Conservation (phyloP, 30 jellyfish, hydroid and myxozoan species). For the Turritopsis dohrnii region DNA sequence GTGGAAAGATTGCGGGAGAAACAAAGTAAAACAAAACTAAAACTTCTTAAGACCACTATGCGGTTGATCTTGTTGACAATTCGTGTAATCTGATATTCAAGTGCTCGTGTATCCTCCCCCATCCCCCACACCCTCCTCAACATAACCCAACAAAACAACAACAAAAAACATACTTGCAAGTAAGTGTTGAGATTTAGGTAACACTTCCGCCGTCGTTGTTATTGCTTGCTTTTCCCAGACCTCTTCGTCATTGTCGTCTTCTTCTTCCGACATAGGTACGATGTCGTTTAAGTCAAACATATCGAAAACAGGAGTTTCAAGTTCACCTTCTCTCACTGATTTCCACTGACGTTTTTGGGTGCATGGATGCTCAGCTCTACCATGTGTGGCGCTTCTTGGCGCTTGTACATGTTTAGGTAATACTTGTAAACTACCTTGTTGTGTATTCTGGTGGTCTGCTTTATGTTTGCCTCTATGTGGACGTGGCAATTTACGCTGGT, state of each 20-base stretch:
- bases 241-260: background rate
- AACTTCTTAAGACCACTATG: too few relatives aligned
- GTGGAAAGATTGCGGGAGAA: too few relatives aligned
- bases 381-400: background rate
- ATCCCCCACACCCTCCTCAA: background rate
- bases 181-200: background rate
- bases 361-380: background rate
- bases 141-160: too few relatives aligned
- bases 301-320: background rate
- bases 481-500: background rate
- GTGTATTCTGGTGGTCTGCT: background rate
- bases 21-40: too few relatives aligned
- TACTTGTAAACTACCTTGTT: background rate
- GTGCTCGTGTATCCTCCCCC: too few relatives aligned
- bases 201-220: background rate
- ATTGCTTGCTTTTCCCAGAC: background rate
- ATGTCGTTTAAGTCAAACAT: background rate
- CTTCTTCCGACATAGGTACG: background rate
- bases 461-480: background rate
- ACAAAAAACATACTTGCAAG: background rate
- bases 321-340: background rate
- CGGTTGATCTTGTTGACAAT: too few relatives aligned
- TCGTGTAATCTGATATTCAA: too few relatives aligned
- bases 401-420: background rate
- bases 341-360: background rate